phyloP scores from a whole-genome alignment of 1,140 invertebrate genomes.

The Drosophila lowei region DNA sequence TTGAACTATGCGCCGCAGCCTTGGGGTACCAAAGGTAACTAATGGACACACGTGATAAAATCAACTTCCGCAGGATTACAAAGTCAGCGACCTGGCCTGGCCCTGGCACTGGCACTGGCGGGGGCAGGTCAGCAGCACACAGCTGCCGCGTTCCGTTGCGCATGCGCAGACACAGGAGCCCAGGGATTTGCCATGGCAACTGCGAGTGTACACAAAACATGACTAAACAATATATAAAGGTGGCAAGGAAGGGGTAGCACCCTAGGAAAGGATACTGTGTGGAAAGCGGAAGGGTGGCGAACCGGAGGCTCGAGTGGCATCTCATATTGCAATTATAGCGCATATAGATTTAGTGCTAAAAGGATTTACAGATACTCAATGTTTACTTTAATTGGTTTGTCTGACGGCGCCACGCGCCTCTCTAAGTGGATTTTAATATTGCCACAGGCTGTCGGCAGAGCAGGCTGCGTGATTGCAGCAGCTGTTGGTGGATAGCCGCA shows the following conservation, averaged over 20 bases:
- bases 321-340: conserved; percentile 45
- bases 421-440: conserved; percentile 72
- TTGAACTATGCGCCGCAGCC: conserved; percentile 30
- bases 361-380: conserved; percentile 65
- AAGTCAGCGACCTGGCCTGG: conserved; percentile 40
- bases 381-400: conserved; percentile 71
- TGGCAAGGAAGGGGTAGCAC: conserved; percentile 6
- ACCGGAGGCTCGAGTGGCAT: conserved; percentile 1
- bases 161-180: conserved; percentile 65
- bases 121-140: conserved; percentile 15
- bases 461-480: conserved; percentile 49
- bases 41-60: conserved; percentile 72
- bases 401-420: conserved; percentile 54
- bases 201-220: background rate
- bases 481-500: conserved; percentile 31
- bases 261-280: conserved; percentile 54
- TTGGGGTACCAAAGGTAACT: conserved; percentile 46
- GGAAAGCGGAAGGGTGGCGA: background rate
- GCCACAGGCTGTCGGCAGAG: conserved; percentile 14
- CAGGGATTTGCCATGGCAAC: conserved; percentile 67
- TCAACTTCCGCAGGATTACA: conserved; percentile 80
- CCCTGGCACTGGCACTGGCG: background rate
- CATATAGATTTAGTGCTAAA: conserved; percentile 47
- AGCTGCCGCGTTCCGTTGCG: conserved; percentile 69
- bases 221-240: conserved; percentile 29